These are phyloP conservation scores for Jaculus jaculus DNA, from an alignment of 2,113 vertebrate genomes.

Conservation along the genomic window DNA sequence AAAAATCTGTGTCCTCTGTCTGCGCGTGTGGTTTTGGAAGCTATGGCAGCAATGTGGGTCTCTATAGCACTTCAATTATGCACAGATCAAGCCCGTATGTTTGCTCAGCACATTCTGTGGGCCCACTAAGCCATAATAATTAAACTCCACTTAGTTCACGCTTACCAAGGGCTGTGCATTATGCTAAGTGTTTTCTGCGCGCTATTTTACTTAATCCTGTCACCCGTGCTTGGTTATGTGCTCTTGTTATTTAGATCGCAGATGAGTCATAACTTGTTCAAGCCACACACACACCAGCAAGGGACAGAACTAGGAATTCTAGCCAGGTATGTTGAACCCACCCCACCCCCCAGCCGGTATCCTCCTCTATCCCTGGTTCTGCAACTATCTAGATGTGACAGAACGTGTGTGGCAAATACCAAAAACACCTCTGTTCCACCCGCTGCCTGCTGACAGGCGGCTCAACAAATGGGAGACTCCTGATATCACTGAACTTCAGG, in stretches of 20 bases:
- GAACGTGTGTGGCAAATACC: not conserved
- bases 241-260: not conserved
- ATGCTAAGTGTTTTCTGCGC: not conserved
- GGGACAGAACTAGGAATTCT: not conserved
- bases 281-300: not conserved
- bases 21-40: not conserved
- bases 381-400: not conserved
- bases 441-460: no score
- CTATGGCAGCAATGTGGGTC: not conserved
- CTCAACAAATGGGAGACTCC: not conserved
- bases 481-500: not conserved
- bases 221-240: not conserved
- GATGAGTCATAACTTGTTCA: not conserved
- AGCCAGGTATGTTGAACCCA: not conserved
- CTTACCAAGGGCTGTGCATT: not conserved
- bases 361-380: not conserved
- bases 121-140: conserved; percentile 28
- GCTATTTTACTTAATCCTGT: conserved; percentile 1
- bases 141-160: not conserved
- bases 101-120: conserved; percentile 9
- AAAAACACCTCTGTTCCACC: not conserved
- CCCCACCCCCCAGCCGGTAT: not conserved
- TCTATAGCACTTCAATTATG: not conserved
- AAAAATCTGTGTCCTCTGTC: not conserved
- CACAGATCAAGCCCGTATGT: not conserved